Base-by-base conservation (phyloP, 2,797 vertebrate genomes). In the Sebastes minor region DNA sequence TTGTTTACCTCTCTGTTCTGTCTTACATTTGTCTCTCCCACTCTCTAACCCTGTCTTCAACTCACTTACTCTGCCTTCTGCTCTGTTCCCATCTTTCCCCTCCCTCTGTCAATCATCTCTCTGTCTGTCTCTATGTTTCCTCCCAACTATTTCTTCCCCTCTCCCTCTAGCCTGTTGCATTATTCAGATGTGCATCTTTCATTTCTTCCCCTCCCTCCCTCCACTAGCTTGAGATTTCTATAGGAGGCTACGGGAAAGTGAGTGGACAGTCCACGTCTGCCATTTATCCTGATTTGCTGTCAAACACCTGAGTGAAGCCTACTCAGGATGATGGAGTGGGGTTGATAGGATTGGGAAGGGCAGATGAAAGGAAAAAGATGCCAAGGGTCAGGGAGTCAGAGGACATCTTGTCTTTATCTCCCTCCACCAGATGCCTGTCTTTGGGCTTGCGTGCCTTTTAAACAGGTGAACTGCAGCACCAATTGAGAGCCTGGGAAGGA, bases 241-340 rank as follows among this genome's bases (percentile, higher is more conserved):
- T 86, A 80, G 75, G 74, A 78, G 76, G 67, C 76, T 52, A 71
- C n/a, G 18, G 78, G 71, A 82, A 78, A 81, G 75, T 72, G 71
- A 84, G 83, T 30, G 55, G 78, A 82, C 78, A 64, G 80, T 75
- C 76, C 27, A 18, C 57, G 76, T 80, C 64, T 77, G 76, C 80
- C 80, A 88, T 92, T 92, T 91, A 89, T 90, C 77, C 81, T 64
- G 76, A 86, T 87, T 85, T 88, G 74, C 88, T 91, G 89, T 92
- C 91, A 89, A 84, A 76, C 71, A 89, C 76, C 64, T 76, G 88
- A 92, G 52, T 91, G 90, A 91, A 83, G 83, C 66, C 76, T 81
- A 78, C 83, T 88, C 81, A 91, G 57, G 61, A 73, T 90, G 91
- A 91, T 82, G 74, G 85, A 88, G 80, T 62, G 70, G 62, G 69